Conservation (phyloP, 2,797 vertebrate genomes). For the Bovichtus diacanthus region DNA sequence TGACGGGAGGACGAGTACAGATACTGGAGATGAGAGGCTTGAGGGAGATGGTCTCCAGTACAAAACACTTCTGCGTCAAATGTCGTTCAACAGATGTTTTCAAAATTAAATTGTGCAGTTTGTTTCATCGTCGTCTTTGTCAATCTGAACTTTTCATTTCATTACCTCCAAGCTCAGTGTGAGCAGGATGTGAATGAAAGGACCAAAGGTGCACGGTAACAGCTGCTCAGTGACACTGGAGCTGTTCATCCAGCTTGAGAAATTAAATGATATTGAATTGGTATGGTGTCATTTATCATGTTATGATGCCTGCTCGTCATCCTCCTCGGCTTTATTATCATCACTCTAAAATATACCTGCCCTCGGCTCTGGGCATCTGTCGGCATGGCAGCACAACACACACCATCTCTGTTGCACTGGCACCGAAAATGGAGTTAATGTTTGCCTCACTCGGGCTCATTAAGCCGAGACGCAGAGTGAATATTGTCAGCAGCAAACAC, state of each 20-base stretch:
- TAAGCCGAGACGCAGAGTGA: conserved; percentile 45
- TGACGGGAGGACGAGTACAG: not conserved
- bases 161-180: conserved; percentile 11
- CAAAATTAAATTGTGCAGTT: not conserved
- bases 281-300: conserved; percentile 53
- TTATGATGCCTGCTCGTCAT: conserved; percentile 44
- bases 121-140: not conserved
- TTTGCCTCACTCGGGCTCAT: conserved; percentile 51
- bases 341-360: conserved; percentile 43
- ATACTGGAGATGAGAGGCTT: not conserved
- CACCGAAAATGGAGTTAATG: conserved; percentile 38
- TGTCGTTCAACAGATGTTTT: not conserved
- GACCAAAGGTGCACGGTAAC: conserved; percentile 33
- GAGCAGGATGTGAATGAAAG: not conserved
- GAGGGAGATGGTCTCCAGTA: not conserved
- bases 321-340: conserved; percentile 42
- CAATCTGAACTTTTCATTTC: not conserved
- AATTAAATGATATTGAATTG: conserved; percentile 49
- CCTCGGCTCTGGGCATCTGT: conserved; percentile 42
- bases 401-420: conserved; percentile 14
- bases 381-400: conserved; percentile 38
- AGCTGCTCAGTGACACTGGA: conserved; percentile 35
- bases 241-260: conserved; percentile 35
- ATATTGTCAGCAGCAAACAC: conserved; percentile 41
- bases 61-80: not conserved